These are phyloP conservation scores for Trichacis sp. DNA, from an alignment of 2,888 invertebrate species.

Conservation along the genomic window DNA sequence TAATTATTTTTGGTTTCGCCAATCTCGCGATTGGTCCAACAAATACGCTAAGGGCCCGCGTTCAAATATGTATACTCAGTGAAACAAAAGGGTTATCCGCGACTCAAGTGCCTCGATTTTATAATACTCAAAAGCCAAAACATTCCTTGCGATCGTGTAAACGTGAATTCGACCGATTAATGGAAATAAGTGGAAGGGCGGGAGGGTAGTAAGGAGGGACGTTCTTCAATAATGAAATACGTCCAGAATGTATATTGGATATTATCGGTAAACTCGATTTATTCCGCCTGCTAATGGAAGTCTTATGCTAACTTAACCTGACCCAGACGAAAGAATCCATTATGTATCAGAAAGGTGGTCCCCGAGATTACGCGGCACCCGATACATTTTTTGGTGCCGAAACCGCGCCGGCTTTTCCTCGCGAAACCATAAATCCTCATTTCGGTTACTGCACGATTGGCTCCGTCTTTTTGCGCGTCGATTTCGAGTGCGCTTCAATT, in stretches of 20 bases:
- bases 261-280: constrained; percentile 58
- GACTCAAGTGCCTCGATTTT: constrained; percentile 15
- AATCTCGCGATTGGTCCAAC: constrained; percentile 52
- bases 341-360: constrained; percentile 10
- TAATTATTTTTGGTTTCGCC: constrained; percentile 64
- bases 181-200: constrained; percentile 44
- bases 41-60: constrained; percentile 25
- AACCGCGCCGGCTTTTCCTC: constrained; percentile 1
- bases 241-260: constrained; percentile 60
- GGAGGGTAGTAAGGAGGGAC: background rate
- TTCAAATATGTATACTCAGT: constrained; percentile 32
- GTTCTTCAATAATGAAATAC: constrained; percentile 43
- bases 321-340: constrained; percentile 13
- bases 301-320: constrained; percentile 53
- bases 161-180: constrained; percentile 65
- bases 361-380: background rate
- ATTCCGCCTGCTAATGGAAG: constrained; percentile 60
- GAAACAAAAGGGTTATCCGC: constrained; percentile 24
- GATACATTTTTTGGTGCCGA: constrained; percentile 6
- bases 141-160: constrained; percentile 13
- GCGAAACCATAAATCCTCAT: constrained; percentile 4
- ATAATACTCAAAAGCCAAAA: background rate
- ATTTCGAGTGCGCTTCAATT: too few relatives aligned
- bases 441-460: background rate
- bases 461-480: background rate